These are phyloP conservation scores for Anolis apletophallus DNA, from an alignment of 2,797 vertebrate species.

Conservation along the genomic window DNA sequence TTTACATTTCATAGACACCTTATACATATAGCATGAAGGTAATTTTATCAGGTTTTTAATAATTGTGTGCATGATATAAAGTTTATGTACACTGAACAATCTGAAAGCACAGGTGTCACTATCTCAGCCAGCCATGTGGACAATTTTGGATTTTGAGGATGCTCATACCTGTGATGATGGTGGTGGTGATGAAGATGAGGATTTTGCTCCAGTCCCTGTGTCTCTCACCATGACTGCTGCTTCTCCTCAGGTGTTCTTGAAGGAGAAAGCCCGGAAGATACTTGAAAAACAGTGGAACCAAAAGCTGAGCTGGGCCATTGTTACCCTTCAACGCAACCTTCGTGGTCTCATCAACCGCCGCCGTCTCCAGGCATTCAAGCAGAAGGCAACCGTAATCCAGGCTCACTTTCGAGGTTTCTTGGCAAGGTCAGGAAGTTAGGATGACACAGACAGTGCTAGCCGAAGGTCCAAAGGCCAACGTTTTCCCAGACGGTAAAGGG, in stretches of 20 bases:
- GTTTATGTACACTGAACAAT: no score
- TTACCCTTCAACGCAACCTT: conserved; percentile 89
- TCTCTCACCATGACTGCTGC: background rate
- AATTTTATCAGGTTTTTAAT: no score
- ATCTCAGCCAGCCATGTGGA: no score
- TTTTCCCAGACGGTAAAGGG: background rate
- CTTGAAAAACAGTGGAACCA: conserved; percentile 83
- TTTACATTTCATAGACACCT: no score
- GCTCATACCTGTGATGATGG: no score
- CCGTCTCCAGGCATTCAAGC: conserved; percentile 85
- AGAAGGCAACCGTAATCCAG: conserved; percentile 88
- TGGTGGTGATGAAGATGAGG: no score
- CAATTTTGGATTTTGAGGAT: no score
- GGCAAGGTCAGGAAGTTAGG: conserved; percentile 83
- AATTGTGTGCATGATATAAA: no score
- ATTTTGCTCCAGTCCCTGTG: background rate
- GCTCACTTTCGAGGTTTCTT: conserved; percentile 90
- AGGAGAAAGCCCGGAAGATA: conserved; percentile 83
- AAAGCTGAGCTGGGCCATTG: conserved; percentile 86
- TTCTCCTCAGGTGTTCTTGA: conserved; percentile 87
- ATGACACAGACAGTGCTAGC: background rate
- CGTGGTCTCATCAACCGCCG: conserved; percentile 81
- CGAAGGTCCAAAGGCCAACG: background rate
- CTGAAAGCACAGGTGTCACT: no score
- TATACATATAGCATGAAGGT: no score